These are phyloP conservation scores for Trilocha varians DNA, from an alignment of 2,888 invertebrate genomes.

Conservation along the genomic window DNA sequence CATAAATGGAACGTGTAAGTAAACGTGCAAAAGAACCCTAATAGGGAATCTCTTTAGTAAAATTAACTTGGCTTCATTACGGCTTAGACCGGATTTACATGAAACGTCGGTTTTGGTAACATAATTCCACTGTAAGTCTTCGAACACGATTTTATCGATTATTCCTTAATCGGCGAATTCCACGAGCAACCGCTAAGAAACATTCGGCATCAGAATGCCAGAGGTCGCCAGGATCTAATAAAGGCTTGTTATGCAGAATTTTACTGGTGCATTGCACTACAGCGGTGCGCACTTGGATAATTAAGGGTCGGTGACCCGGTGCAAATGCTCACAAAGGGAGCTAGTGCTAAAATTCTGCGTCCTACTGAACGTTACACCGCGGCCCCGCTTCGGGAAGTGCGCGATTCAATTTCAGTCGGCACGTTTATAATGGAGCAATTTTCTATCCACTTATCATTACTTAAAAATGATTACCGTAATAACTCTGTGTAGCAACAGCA, in stretches of 20 bases:
- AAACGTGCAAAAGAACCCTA: neutral
- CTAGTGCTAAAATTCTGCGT: slow-evolving; percentile 47
- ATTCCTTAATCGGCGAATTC: neutral
- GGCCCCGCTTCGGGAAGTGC: slow-evolving; percentile 29
- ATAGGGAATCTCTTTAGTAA: neutral
- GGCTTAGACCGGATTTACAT: neutral
- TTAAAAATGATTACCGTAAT: slow-evolving; percentile 9
- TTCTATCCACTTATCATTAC: slow-evolving; percentile 11
- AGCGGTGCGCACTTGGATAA: slow-evolving; percentile 54
- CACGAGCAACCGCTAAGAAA: slow-evolving; percentile 30
- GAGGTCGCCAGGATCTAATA: slow-evolving; percentile 50
- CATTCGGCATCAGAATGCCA: slow-evolving; percentile 31
- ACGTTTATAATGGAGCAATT: slow-evolving; percentile 15
- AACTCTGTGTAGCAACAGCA: slow-evolving; percentile 11
- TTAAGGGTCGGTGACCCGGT: slow-evolving; percentile 60
- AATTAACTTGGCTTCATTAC: slow-evolving; percentile 28
- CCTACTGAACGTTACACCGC: slow-evolving; percentile 21
- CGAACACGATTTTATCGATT: neutral
- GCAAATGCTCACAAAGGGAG: slow-evolving; percentile 43
- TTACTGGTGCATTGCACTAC: slow-evolving; percentile 69
- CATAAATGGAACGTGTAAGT: neutral
- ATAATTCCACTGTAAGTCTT: neutral
- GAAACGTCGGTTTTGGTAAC: neutral
- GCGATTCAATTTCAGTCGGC: slow-evolving; percentile 22
- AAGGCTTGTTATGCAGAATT: slow-evolving; percentile 67